Conservation (phyloP, 2,113 vertebrate species). For the Seriola dumerili region DNA sequence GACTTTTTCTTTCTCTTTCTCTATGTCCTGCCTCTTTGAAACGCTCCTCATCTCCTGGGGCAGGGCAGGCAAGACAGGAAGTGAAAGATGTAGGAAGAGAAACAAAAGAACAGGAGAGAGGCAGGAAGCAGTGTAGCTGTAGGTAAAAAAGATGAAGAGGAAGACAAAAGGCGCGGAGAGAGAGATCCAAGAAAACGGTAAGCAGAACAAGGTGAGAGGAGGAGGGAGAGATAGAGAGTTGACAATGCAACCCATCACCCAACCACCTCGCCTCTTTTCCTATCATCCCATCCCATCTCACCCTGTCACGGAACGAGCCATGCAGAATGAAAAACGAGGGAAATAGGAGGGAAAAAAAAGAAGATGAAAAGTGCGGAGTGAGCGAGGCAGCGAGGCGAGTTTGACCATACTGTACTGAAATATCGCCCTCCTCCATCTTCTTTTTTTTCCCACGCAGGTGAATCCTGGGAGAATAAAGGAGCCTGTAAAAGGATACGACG, state of each 20-base stretch:
- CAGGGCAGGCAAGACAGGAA: constrained; percentile 1
- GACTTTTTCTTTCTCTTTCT: background rate
- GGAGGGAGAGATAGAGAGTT: background rate
- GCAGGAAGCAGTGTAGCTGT: constrained; percentile 25
- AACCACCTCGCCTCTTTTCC: constrained; percentile 15
- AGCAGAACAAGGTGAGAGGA: constrained; percentile 2
- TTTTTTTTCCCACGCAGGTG: constrained; percentile 20
- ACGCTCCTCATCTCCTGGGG: constrained; percentile 39
- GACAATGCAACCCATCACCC: constrained; percentile 45
- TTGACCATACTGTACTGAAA: constrained; percentile 18
- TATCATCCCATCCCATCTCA: constrained; percentile 46
- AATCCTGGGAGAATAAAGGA: constrained; percentile 24
- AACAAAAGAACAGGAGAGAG: constrained; percentile 5
- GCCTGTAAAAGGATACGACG: background rate
- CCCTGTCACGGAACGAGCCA: constrained; percentile 46
- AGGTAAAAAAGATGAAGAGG: constrained; percentile 30
- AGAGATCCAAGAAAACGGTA: constrained; percentile 11
- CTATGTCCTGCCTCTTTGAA: background rate
- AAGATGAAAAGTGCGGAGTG: constrained; percentile 22
- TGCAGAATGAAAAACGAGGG: constrained; percentile 52
- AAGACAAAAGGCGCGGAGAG: constrained; percentile 17
- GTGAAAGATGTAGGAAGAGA: constrained; percentile 8
- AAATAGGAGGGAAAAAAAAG: background rate
- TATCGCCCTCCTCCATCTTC: constrained; percentile 6
- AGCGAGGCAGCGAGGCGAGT: constrained; percentile 6